phyloP scores from a whole-genome alignment of 2,797 vertebrate genomes.

The Psittacula derbiana region DNA sequence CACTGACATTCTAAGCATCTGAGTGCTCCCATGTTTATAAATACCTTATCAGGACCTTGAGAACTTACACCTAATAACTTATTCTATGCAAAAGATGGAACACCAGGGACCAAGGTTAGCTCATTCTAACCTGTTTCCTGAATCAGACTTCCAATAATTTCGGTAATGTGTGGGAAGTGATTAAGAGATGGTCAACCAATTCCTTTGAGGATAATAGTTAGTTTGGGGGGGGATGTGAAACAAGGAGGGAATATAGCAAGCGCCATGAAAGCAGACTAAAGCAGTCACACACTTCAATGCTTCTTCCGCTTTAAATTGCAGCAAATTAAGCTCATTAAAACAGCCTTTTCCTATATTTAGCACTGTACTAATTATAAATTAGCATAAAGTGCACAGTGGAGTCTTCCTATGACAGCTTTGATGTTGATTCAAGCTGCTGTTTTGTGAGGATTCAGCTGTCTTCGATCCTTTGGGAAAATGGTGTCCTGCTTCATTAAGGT shows the following conservation, averaged over 20 bases:
- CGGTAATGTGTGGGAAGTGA: background rate
- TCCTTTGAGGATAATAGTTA: background rate
- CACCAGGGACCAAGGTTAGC: background rate
- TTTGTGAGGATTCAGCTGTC: background rate
- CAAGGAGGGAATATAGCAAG: background rate
- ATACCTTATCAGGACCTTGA: background rate
- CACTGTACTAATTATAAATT: background rate
- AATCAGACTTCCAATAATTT: background rate
- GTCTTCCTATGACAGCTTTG: background rate
- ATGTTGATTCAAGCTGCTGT: background rate
- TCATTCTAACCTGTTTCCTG: background rate
- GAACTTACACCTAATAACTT: background rate
- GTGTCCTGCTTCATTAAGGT: background rate
- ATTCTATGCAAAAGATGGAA: background rate
- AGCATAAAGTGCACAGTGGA: background rate
- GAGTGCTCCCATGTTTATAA: background rate
- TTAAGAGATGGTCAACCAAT: background rate
- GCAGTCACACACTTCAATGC: background rate
- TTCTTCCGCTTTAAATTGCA: background rate
- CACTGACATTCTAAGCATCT: background rate
- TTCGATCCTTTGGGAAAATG: background rate
- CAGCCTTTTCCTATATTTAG: background rate
- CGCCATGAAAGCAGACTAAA: background rate
- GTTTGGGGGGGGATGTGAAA: background rate
- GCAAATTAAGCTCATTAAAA: background rate